Base-by-base conservation (phyloP, 2,888 invertebrate genomes). In the Archips xylosteana region DNA sequence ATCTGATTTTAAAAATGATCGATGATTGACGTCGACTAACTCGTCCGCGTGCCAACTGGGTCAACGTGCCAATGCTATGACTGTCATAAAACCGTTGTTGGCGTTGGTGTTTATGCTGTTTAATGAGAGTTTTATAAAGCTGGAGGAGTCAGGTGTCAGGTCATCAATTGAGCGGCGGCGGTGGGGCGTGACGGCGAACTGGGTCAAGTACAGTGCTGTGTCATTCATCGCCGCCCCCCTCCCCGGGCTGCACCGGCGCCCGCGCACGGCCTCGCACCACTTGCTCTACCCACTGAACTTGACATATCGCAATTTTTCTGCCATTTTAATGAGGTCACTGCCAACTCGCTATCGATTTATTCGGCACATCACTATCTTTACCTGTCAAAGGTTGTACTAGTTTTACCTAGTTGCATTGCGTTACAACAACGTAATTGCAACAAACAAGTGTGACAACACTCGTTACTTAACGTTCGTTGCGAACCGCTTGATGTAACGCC, bases 141-240 rank as follows among this genome's bases (percentile, higher is more conserved):
- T 57, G 65, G 70, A 69, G 49, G 39, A 70, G 67, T 68, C 69
- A 69, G 75, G 70, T 73, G 70, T 39, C 54, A 70, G 57, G 69
- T 60, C 73, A 71, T 72, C 75, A 67, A 63, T 70, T 62, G 65
- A 54, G 23, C 51, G 60, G 70, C 78, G 78, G 75, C 78, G 80
- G 78, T 76, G 78, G 86, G 82, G 83, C 87, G 87, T 87, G 89
- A 87, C 92, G 91, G 85, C 81, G 82, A 92, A 91, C 92, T 94
- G 85, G 94, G 94, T 94, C 94, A 94, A 94, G 94, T 92, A 93
- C 94, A 92, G 89, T 91, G 94, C 91, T 92, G 91, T 90, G 93
- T 92, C 92, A 92, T 93, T 93, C 94, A 93, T 93, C 93, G 94
- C 92, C 94, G 91, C 76, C 79, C 77, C 82, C 76, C 79, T 77